A percentile compares a stretch with the other conserved stretches of the same genome.
Evolutionary conservation across 1,140 invertebrate species (phyloP).

Genomic region (Plectrocnemia conspersa): DNA sequence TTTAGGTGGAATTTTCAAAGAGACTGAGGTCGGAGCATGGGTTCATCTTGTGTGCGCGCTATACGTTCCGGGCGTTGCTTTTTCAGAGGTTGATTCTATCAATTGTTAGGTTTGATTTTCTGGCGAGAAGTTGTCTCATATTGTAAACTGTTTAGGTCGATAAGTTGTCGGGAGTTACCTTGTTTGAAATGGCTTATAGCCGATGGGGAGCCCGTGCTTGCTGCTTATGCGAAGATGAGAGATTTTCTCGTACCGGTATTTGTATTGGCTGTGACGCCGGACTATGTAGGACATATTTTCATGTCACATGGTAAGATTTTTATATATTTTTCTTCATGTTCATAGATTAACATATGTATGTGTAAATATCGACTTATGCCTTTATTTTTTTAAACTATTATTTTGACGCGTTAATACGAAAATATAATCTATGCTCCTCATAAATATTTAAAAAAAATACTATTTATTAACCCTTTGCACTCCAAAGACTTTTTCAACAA

Average conservation of each 20-base stretch:
- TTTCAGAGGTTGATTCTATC: conserved; percentile 67
- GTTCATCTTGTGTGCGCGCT: conserved; percentile 95
- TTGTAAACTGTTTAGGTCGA: conserved; percentile 60
- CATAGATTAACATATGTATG: background rate
- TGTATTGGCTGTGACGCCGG: conserved; percentile 96
- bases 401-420: background rate
- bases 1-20: conserved; percentile 89
- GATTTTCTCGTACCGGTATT: conserved; percentile 86
- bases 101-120: too few species aligned
- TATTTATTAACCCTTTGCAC: too few species aligned
- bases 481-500: too few species aligned
- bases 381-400: background rate
- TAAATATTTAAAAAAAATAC: too few species aligned
- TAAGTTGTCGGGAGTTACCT: conserved; percentile 75
- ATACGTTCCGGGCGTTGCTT: conserved; percentile 95
- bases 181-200: conserved; percentile 94
- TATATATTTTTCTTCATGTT: background rate
- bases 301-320: conserved; percentile 83
- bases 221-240: conserved; percentile 79
- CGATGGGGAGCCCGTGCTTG: conserved; percentile 91
- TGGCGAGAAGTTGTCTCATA: background rate
- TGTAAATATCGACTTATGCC: background rate
- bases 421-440: too few species aligned
- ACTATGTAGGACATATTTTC: conserved; percentile 95
- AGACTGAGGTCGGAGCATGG: conserved; percentile 95